phyloP scores from a whole-genome alignment of 2,888 invertebrate genomes.

The Aspidapion aeneum region DNA sequence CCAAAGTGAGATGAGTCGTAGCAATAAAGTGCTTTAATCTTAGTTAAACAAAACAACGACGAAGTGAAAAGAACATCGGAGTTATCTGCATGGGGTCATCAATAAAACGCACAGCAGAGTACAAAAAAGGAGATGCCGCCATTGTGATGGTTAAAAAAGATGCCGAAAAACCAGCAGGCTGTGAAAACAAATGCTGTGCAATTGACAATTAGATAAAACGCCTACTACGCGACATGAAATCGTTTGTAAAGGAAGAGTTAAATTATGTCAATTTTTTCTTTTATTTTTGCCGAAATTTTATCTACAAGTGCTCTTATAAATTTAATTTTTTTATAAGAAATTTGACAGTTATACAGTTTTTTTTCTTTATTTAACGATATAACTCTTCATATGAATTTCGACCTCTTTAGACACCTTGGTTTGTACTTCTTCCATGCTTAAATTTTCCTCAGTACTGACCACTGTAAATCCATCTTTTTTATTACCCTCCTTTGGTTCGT shows the following conservation, averaged over 20 bases:
- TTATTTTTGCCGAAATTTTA: constrained; percentile 26
- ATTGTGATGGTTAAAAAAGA: constrained; percentile 12
- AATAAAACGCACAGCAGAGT: too few species aligned
- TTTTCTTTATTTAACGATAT: too few species aligned
- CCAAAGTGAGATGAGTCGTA: not conserved
- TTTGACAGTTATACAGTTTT: too few species aligned
- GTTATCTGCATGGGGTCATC: not conserved
- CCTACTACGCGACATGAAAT: constrained; percentile 25
- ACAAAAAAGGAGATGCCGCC: constrained; percentile 1
- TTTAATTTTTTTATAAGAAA: too few species aligned
- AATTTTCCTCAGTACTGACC: too few species aligned
- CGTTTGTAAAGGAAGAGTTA: constrained; percentile 19
- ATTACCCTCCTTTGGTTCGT: too few species aligned
- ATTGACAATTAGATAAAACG: constrained; percentile 28
- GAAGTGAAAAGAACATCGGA: not conserved
- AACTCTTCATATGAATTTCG: too few species aligned
- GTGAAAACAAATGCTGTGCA: constrained; percentile 25
- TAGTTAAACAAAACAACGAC: not conserved
- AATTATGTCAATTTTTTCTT: constrained; percentile 18
- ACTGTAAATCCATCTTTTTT: too few species aligned
- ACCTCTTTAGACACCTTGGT: too few species aligned
- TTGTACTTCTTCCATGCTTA: too few species aligned
- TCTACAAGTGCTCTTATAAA: too few species aligned
- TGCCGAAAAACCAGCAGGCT: constrained; percentile 27
- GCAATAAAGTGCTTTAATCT: not conserved